Conservation (phyloP, 2,113 vertebrate genomes). For the Notechis scutatus region DNA sequence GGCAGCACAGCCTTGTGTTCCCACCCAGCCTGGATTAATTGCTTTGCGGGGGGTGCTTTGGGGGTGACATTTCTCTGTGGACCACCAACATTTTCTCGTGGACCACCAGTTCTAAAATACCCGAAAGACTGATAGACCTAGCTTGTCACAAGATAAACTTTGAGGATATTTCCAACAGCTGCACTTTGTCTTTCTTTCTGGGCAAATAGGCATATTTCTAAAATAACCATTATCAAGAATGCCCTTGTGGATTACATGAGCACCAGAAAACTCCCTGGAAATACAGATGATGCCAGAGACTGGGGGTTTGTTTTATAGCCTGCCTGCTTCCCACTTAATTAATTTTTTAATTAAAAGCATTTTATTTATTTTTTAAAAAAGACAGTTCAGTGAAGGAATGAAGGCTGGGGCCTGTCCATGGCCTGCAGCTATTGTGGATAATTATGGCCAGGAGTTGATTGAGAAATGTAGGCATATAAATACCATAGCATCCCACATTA, state of each 20-base stretch:
- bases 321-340: neutral
- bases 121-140: neutral
- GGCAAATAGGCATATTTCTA: neutral
- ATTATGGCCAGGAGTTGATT: neutral
- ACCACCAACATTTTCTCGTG: too few relatives aligned
- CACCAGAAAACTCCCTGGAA: neutral
- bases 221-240: neutral
- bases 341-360: neutral
- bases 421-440: neutral
- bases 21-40: too few relatives aligned
- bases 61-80: too few relatives aligned
- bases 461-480: neutral
- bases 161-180: neutral
- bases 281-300: neutral
- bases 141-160: neutral
- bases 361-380: neutral
- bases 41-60: too few relatives aligned
- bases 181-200: neutral
- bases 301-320: neutral
- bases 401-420: neutral
- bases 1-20: too few relatives aligned
- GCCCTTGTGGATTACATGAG: neutral
- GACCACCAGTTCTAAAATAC: neutral
- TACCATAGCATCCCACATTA: neutral
- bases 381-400: neutral